Conservation (phyloP, 2,888 invertebrate genomes). For the Hyalella azteca region DNA sequence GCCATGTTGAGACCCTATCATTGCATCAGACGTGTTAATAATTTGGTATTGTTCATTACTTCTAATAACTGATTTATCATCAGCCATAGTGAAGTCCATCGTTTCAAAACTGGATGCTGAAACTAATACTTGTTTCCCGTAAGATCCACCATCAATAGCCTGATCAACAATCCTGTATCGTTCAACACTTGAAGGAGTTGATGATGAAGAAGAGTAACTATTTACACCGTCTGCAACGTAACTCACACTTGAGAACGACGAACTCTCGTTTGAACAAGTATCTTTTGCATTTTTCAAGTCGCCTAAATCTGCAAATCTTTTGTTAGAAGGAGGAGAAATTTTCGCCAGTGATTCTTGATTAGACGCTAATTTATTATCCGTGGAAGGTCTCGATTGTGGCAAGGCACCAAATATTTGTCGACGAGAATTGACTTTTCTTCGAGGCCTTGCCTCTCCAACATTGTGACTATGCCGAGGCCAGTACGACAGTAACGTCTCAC, state of each 20-base stretch:
- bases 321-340: background rate
- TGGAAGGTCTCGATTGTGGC: background rate
- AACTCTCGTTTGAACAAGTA: background rate
- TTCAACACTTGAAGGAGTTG: background rate
- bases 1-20: background rate
- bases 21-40: background rate
- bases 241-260: background rate
- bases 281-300: background rate
- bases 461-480: conserved; percentile 55
- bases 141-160: background rate
- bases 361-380: background rate
- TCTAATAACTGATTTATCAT: background rate
- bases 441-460: conserved; percentile 41
- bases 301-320: background rate
- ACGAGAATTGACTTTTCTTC: background rate
- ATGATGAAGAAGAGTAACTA: too few species aligned
- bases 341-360: background rate
- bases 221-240: background rate
- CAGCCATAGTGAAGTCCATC: background rate
- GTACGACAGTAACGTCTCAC: conserved; percentile 54
- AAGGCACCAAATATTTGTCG: background rate
- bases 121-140: background rate
- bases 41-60: background rate
- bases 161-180: background rate
- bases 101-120: background rate